A percentile compares a stretch with the other conserved stretches of the same genome.
phyloP scores from a whole-genome alignment of 2,113 vertebrate genomes.

The Psilopsiagon aurifrons region DNA sequence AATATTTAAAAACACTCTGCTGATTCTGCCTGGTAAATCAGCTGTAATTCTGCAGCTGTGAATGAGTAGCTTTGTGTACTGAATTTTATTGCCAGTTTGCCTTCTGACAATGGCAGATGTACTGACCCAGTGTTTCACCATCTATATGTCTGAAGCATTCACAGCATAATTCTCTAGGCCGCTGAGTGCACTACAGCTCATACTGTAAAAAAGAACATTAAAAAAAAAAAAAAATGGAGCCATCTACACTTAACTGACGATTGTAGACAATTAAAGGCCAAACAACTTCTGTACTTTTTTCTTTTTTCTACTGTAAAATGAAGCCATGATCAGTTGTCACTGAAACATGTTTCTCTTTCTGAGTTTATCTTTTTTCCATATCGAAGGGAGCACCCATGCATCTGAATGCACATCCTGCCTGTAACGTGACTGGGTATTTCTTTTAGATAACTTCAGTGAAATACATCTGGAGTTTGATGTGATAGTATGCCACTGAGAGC shows the following conservation, averaged over 20 bases:
- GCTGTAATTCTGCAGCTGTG: not conserved
- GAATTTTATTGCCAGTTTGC: not conserved
- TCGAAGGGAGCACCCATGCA: not conserved
- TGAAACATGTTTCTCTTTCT: not conserved
- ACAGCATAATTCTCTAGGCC: not conserved
- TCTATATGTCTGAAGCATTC: not conserved
- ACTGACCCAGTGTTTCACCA: not conserved
- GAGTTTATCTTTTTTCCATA: not conserved
- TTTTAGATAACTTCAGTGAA: not conserved
- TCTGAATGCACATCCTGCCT: not conserved
- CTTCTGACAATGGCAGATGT: not conserved
- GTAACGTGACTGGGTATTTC: not conserved
- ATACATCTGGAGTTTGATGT: not conserved
- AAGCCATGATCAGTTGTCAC: not conserved
- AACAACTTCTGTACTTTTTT: not conserved
- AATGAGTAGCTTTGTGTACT: not conserved
- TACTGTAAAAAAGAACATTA: not conserved
- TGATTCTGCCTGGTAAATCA: not conserved
- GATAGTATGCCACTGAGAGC: not conserved
- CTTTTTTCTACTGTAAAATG: not conserved
- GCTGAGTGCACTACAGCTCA: not conserved
- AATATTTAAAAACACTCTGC: conserved; percentile 2
- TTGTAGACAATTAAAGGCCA: not conserved
- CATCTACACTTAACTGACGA: not conserved
- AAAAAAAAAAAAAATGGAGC: not conserved